Evolutionary conservation across 1,140 invertebrate species (phyloP).

Genomic region (Sinonovacula constricta): DNA sequence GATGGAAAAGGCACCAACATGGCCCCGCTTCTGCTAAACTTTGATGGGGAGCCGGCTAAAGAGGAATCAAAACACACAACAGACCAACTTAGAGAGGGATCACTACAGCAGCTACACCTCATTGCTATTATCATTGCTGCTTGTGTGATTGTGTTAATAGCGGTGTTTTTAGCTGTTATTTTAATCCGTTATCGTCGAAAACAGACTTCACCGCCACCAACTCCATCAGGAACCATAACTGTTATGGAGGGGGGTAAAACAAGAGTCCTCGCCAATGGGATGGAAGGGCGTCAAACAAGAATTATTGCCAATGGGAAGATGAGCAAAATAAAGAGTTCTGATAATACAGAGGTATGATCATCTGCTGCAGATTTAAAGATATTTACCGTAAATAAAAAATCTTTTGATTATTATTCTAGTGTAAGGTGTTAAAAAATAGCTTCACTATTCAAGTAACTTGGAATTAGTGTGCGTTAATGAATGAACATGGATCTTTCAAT

Average conservation of each 20-base stretch:
- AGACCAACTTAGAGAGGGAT: slow-evolving; percentile 54
- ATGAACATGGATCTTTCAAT: too few species aligned
- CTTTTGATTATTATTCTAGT: too few species aligned
- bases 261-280: too few species aligned
- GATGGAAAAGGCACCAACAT: slow-evolving; percentile 77
- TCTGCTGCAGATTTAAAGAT: too few species aligned
- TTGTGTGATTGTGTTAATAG: slow-evolving; percentile 61
- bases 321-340: slow-evolving; percentile 21
- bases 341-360: slow-evolving; percentile 50
- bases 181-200: slow-evolving; percentile 64
- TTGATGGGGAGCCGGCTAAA: slow-evolving; percentile 52
- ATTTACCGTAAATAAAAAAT: too few species aligned
- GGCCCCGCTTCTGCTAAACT: slow-evolving; percentile 61
- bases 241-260: slow-evolving; percentile 51
- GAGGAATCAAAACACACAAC: slow-evolving; percentile 38
- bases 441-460: too few species aligned
- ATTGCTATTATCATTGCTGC: slow-evolving; percentile 64
- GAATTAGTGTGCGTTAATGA: too few species aligned
- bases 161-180: slow-evolving; percentile 62
- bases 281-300: slow-evolving; percentile 48
- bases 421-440: too few species aligned
- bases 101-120: slow-evolving; percentile 54
- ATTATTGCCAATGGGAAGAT: slow-evolving; percentile 34
- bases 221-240: slow-evolving; percentile 68
- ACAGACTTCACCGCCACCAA: slow-evolving; percentile 64